phyloP scores from a whole-genome alignment of 2,113 vertebrate genomes.

The Abramis brama region DNA sequence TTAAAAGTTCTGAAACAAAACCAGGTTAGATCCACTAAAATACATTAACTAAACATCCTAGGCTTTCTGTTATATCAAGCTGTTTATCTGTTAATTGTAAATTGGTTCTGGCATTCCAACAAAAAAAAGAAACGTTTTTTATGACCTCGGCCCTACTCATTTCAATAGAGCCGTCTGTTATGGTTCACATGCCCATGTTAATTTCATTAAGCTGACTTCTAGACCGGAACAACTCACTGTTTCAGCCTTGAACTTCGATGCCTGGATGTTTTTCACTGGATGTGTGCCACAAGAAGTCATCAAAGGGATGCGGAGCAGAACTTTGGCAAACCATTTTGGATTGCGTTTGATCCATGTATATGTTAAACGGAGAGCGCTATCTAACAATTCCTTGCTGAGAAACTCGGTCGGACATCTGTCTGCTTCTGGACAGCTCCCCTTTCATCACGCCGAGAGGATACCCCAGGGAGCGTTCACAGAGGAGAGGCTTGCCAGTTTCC shows the following conservation, averaged over 20 bases:
- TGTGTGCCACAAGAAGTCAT: slow-evolving; percentile 33
- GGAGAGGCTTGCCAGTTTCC: slow-evolving; percentile 54
- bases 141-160: slow-evolving; percentile 18
- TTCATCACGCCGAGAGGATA: slow-evolving; percentile 62
- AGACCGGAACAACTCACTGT: slow-evolving; percentile 22
- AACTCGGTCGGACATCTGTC: slow-evolving; percentile 65
- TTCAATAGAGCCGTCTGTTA: slow-evolving; percentile 28
- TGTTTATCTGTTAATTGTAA: slow-evolving; percentile 15
- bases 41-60: not conserved
- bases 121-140: not conserved
- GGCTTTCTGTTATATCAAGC: not conserved
- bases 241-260: slow-evolving; percentile 20
- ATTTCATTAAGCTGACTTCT: slow-evolving; percentile 44
- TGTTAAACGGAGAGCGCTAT: slow-evolving; percentile 56
- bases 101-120: slow-evolving; percentile 16
- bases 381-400: slow-evolving; percentile 57
- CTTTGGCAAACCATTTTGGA: slow-evolving; percentile 35
- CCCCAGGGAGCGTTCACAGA: slow-evolving; percentile 58
- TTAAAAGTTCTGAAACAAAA: not conserved
- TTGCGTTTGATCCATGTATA: slow-evolving; percentile 57
- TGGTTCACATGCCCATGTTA: slow-evolving; percentile 35
- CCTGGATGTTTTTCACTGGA: slow-evolving; percentile 14
- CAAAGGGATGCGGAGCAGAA: slow-evolving; percentile 44
- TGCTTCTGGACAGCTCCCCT: slow-evolving; percentile 57
- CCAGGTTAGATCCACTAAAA: not conserved